Percentiles rank a stretch among this genome's conserved stretches.
Evolutionary conservation across 1,140 invertebrate genomes (phyloP).

Genomic region (Palaemon carinicauda): DNA sequence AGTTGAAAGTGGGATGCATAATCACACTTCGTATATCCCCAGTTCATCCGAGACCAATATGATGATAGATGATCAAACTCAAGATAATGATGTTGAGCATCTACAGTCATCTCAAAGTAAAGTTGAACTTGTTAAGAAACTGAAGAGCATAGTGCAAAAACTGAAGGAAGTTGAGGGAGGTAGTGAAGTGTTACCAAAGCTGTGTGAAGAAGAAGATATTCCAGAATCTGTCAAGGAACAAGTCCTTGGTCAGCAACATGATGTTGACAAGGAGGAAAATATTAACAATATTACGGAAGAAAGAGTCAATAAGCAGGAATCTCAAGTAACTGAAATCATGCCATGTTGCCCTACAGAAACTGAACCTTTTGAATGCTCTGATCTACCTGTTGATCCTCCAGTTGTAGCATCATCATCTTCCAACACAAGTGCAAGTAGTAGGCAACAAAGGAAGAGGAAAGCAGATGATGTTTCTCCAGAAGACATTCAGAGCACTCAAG

Average conservation of each 20-base stretch:
- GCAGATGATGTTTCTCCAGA: neutral
- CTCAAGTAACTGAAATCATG: neutral
- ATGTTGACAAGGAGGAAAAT: neutral
- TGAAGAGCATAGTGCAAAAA: slow-evolving; percentile 17
- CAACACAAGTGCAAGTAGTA: no score
- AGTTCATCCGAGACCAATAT: slow-evolving; percentile 17
- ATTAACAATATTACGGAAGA: neutral
- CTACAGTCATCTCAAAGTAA: slow-evolving; percentile 18
- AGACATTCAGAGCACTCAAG: neutral
- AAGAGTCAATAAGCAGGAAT: neutral
- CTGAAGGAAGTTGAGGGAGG: neutral
- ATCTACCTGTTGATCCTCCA: neutral
- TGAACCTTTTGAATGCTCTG: neutral
- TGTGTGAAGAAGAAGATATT: neutral
- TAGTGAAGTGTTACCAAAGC: neutral
- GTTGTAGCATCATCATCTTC: no score
- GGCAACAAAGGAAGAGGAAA: neutral
- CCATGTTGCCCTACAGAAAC: neutral
- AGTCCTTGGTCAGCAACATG: neutral
- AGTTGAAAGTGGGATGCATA: neutral
- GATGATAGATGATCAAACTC: slow-evolving; percentile 31
- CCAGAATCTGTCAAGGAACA: neutral
- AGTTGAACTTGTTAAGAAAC: neutral
- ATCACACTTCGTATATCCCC: neutral
- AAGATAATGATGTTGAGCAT: slow-evolving; percentile 34